Base-by-base conservation (phyloP, 2,888 invertebrate species). In the Homarus gammarus region DNA sequence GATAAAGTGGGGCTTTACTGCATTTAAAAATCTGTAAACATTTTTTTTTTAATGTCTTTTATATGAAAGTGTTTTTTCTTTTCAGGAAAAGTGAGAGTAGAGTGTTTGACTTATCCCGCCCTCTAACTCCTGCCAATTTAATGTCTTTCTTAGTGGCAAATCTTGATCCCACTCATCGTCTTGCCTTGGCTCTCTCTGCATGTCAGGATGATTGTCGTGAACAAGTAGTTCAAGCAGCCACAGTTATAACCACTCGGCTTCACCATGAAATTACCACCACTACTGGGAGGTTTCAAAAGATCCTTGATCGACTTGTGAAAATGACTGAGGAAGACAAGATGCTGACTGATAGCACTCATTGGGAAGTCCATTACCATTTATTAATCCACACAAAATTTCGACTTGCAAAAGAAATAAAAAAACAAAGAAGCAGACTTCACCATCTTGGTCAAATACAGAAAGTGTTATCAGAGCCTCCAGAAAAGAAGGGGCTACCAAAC, bases 11-110 rank as follows among this genome's bases (percentile, higher is more conserved):
- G n/a, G n/a, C n/a, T n/a, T n/a, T n/a, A n/a, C n/a, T n/a, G n/a
- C n/a, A n/a, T n/a, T n/a, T n/a, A n/a, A n/a, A n/a, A n/a, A n/a
- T n/a, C n/a, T n/a, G n/a, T n/a, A n/a, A n/a, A n/a, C n/a, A n/a
- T n/a, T n/a, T n/a, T n/a, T n/a, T n/a, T n/a, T n/a, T n/a, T n/a
- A n/a, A n/a, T 15, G 61, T 40, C 22, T 18, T 61, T 77, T 12
- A 44, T 44, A 44, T 44, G 44, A 44, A 44, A 8, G 12, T n/a
- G n/a, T n/a, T 44, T 68, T 73, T 36, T 73, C 5, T 73, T 73
- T 84, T 22, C 89, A 89, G 89, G 64, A 89, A 89, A 61, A 49
- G 73, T 27, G 89, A 89, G 51, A 89, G 89, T 36, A 70, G 82
- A 51, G 82, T 91, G 27, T 88, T 91, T 33, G 86, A 91, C 68